These are phyloP conservation scores for Probosciger aterrimus DNA, from an alignment of 2,113 vertebrate genomes.

Conservation along the genomic window DNA sequence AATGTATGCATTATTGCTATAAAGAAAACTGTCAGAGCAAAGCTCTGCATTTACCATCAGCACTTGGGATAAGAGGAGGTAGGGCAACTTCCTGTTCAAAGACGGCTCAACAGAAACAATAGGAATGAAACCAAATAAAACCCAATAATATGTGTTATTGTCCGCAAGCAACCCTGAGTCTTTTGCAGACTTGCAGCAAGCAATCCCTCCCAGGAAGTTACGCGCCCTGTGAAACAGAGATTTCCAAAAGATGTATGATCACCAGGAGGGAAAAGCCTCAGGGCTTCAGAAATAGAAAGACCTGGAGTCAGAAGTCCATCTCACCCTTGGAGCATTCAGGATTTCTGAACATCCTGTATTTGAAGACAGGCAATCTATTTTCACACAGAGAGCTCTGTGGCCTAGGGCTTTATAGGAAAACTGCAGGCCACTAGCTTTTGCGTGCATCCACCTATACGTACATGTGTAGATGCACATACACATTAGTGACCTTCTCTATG, in stretches of 20 bases:
- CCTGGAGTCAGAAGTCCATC: neutral
- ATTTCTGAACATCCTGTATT: neutral
- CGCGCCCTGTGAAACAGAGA: neutral
- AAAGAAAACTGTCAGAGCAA: neutral
- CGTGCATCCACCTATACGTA: neutral
- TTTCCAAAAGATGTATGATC: neutral
- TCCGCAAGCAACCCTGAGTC: neutral
- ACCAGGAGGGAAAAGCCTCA: neutral
- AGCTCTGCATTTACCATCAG: neutral
- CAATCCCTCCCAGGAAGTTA: neutral
- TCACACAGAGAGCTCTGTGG: neutral
- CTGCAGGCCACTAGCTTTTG: neutral
- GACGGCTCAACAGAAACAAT: neutral
- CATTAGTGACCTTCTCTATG: neutral
- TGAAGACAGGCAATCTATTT: neutral
- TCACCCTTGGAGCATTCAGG: neutral
- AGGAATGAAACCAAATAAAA: neutral
- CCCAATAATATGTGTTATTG: neutral
- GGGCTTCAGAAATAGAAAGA: neutral
- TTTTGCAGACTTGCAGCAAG: neutral
- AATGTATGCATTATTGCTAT: neutral
- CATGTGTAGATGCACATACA: rapidly evolving
- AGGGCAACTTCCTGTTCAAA: neutral
- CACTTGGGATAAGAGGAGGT: neutral
- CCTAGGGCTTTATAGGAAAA: neutral